A percentile compares a stretch with the other conserved stretches of the same genome.
Evolutionary conservation across 2,797 vertebrate species (phyloP).

Genomic region (Malurus leucopterus): DNA sequence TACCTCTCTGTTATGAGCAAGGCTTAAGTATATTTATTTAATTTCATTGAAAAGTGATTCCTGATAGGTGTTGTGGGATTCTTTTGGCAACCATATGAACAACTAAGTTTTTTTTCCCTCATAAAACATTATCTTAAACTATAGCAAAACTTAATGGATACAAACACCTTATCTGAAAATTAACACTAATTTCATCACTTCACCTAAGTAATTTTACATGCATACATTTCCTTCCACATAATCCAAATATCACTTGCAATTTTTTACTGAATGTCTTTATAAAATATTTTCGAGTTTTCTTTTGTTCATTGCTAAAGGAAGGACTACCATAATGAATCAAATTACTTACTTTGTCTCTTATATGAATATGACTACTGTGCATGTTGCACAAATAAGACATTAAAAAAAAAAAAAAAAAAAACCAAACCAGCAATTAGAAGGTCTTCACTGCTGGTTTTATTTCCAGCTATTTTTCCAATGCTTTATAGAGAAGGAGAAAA

Average conservation of each 20-base stretch:
- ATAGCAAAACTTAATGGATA: background rate
- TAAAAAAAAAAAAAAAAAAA: background rate
- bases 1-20: constrained; percentile 12
- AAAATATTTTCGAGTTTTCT: background rate
- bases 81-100: constrained; percentile 2
- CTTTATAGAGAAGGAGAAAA: background rate
- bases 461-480: background rate
- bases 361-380: background rate
- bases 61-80: background rate
- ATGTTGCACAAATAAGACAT: background rate
- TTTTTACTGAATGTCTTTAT: background rate
- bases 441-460: background rate
- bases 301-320: background rate
- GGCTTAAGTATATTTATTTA: constrained; percentile 51
- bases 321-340: background rate
- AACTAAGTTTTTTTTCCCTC: background rate
- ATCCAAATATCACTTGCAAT: background rate
- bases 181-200: background rate
- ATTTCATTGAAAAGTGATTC: constrained; percentile 14
- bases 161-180: background rate
- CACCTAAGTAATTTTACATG: background rate
- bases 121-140: background rate
- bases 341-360: background rate
- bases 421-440: background rate
- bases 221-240: background rate